Conservation (phyloP, 1,140 invertebrate species). For the Telenomus remus region DNA sequence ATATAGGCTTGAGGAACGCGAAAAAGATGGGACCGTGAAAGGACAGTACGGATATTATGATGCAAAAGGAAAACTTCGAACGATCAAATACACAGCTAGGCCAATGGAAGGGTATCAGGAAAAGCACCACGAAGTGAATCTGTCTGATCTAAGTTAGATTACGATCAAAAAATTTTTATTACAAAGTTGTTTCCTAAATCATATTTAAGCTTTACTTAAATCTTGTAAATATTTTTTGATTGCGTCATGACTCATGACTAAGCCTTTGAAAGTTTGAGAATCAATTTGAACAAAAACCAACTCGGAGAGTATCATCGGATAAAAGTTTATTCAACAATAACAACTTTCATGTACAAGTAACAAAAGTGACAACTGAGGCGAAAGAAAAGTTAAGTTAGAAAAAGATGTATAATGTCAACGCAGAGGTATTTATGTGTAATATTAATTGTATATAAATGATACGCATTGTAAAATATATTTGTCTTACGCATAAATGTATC, state of each 20-base stretch:
- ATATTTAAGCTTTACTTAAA: conserved; percentile 1
- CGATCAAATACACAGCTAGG: conserved; percentile 86
- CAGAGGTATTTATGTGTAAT: conserved; percentile 51
- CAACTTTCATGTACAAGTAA: conserved; percentile 55
- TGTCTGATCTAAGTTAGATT: conserved; percentile 28
- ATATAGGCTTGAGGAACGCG: conserved; percentile 87
- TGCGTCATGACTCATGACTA: no score
- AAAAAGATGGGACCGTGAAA: conserved; percentile 84
- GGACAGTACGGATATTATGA: conserved; percentile 91
- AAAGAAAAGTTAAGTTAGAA: conserved; percentile 42
- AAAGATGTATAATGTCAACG: conserved; percentile 54
- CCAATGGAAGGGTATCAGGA: conserved; percentile 83
- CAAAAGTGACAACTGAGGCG: conserved; percentile 30
- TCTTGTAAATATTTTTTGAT: conserved; percentile 45
- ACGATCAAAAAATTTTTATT: background rate
- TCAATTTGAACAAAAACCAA: conserved; percentile 2
- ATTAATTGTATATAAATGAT: conserved; percentile 55
- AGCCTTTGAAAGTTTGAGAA: background rate
- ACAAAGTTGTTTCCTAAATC: no score
- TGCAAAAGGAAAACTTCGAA: conserved; percentile 84
- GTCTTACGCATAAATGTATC: conserved; percentile 52
- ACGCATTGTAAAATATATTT: conserved; percentile 57
- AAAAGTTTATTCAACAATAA: conserved; percentile 58
- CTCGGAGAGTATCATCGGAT: conserved; percentile 41
- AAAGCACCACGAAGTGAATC: conserved; percentile 65